Evolutionary conservation across 2,888 invertebrate genomes (phyloP).

Genomic region (Perizoma flavofasciatum): DNA sequence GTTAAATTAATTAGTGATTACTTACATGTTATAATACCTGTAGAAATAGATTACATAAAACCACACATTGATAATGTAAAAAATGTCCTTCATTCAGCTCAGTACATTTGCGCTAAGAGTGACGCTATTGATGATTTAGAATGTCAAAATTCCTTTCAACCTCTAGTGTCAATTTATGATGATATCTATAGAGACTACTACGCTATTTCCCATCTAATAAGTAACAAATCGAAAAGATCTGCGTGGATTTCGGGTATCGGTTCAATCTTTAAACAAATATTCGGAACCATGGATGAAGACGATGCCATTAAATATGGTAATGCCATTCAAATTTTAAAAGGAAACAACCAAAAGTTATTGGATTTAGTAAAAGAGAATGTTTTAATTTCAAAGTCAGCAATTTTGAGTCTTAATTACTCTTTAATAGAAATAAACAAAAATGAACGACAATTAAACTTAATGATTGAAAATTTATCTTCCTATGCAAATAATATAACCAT

Average conservation of each 20-base stretch:
- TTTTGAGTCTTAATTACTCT: too few species aligned
- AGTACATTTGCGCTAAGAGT: not conserved
- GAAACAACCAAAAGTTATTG: too few species aligned
- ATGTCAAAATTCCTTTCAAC: constrained; percentile 6
- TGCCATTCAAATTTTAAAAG: too few species aligned
- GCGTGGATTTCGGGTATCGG: constrained; percentile 1
- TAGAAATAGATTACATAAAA: constrained; percentile 8
- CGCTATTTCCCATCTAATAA: not conserved
- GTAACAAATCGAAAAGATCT: constrained; percentile 1
- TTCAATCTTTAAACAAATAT: not conserved
- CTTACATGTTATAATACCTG: constrained; percentile 3
- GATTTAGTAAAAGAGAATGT: too few species aligned
- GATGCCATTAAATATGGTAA: too few species aligned
- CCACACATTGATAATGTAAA: constrained; percentile 1
- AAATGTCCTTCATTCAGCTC: not conserved
- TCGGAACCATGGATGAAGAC: constrained; percentile 4
- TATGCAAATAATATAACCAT: too few species aligned
- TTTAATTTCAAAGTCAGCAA: too few species aligned
- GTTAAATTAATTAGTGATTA: constrained; percentile 14
- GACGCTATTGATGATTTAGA: not conserved
- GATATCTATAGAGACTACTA: not conserved
- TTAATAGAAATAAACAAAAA: too few species aligned
- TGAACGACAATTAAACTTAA: too few species aligned
- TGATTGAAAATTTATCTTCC: too few species aligned
- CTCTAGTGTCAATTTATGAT: not conserved